Conservation (phyloP, 2,113 vertebrate species). For the Microtus oregoni region DNA sequence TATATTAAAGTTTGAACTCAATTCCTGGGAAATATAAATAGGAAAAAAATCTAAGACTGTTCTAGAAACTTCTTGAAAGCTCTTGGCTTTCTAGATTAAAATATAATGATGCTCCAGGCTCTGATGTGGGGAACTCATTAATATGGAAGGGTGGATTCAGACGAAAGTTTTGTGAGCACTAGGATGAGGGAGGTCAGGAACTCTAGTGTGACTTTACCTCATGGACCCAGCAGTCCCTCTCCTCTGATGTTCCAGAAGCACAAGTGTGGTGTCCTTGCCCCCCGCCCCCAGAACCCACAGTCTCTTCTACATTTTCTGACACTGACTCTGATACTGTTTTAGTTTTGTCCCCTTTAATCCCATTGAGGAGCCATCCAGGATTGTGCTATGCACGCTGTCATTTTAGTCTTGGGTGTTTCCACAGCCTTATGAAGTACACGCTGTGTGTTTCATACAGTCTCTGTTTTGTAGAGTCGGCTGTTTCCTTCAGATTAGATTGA, state of each 20-base stretch:
- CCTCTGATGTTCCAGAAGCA: neutral
- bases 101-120: neutral
- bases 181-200: neutral
- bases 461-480: neutral
- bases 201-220: neutral
- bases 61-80: neutral
- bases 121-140: neutral
- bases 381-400: neutral
- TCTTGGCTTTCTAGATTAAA: neutral
- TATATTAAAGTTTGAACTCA: conserved; percentile 10
- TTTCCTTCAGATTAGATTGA: conserved; percentile 40
- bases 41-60: neutral
- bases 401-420: neutral
- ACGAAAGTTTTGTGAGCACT: neutral
- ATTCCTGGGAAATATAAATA: neutral
- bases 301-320: neutral
- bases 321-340: neutral
- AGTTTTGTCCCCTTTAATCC: neutral
- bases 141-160: neutral
- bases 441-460: neutral
- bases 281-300: no score
- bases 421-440: neutral
- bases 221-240: neutral
- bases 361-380: neutral
- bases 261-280: no score